Evolutionary conservation across 1,140 invertebrate genomes (phyloP).

Genomic region (Hydropsyche tenuis): DNA sequence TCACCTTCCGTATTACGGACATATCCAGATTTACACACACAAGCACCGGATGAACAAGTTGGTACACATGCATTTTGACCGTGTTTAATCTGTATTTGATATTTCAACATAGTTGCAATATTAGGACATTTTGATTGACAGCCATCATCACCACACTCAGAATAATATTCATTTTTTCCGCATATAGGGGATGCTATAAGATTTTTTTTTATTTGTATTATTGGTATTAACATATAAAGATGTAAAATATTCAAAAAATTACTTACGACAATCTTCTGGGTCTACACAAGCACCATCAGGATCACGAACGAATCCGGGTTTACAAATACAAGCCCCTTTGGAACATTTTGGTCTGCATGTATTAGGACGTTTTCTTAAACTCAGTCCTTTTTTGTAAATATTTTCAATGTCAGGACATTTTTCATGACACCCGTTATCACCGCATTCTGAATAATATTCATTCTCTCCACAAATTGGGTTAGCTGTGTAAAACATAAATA

Average conservation of each 20-base stretch:
- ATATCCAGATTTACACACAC: not conserved
- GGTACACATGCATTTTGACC: not conserved
- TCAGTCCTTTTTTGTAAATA: not conserved
- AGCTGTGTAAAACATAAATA: no score
- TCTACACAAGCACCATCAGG: conserved; percentile 20
- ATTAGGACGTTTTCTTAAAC: conserved; percentile 14
- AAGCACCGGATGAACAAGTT: not conserved
- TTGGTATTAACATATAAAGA: no score
- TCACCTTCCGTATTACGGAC: not conserved
- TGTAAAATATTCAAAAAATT: not conserved
- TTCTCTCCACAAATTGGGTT: not conserved
- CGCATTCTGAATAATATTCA: conserved; percentile 29
- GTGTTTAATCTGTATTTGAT: not conserved
- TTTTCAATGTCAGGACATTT: not conserved
- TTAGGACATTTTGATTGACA: not conserved
- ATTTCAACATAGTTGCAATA: no score
- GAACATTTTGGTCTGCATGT: not conserved
- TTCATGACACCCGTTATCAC: conserved; percentile 25
- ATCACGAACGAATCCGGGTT: conserved; percentile 30
- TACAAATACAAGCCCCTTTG: conserved; percentile 30
- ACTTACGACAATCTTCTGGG: conserved; percentile 7
- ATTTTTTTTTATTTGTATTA: not conserved
- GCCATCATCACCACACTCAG: not conserved
- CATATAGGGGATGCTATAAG: not conserved
- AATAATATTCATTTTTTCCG: not conserved